Evolutionary conservation across 1,140 invertebrate genomes (phyloP), one percentile per base, ranked within the genome.

Genomic region (Magallana ariakensis): DNA sequence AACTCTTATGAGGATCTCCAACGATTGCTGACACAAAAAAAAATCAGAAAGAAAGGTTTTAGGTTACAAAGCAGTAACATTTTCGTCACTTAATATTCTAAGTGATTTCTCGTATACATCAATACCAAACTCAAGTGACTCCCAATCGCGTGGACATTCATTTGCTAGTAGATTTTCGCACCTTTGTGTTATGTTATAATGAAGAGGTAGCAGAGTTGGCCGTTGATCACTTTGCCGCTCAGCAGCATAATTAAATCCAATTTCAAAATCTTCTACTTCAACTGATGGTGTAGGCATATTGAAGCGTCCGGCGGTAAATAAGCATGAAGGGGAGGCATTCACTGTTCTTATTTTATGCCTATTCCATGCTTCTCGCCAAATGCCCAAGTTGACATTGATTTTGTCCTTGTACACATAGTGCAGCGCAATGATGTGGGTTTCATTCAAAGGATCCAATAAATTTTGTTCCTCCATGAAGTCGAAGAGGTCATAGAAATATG

Each of bases 381-480:
- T 66, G 0, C 22, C 9, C 19, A 66, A 66, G 62, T 66, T 66
- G 62, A 19, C n/a, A 19, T 66, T 66, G n/a, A 66, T 66, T 66
- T 26, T 66, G 9, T 66, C 9, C 16, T 16, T 66, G 62, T 66
- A 66, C n/a, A 66, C 62, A 19, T 66, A 19, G n/a, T 66, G 62
- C 15, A 66, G 62, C 8, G 62, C 62, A 66, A 9, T n/a, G n/a
- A 22, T 16, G 62, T 66, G 16, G 8, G n/a, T 16, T 16, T 66
- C 62, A 66, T 19, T 66, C 9, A 66, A 19, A 19, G 62, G 62
- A 19, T 66, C n/a, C 1, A 66, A 19, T n/a, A 66, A n/a, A 19
- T 19, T 19, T 56, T 87, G 75, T n/a, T 87, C 85, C n/a, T 83
- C 85, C 85, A 87, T 66, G 58, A 87, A 83, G 58, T 62, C 62